Base-by-base conservation (phyloP, 2,888 invertebrate species). In the Meiosimyza decipiens region DNA sequence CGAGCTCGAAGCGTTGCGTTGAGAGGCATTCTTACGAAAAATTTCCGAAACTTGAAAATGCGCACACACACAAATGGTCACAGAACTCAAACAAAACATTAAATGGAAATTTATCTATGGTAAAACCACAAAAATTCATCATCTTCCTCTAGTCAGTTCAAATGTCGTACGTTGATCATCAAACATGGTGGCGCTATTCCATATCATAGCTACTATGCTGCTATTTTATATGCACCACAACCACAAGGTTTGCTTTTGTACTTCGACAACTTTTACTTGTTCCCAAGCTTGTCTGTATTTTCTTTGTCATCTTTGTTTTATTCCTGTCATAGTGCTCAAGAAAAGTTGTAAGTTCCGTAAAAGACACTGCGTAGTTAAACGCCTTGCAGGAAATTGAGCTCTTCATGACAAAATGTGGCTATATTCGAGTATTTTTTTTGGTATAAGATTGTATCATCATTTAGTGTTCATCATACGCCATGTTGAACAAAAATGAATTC, bases 41-140 rank as follows among this genome's bases (percentile, higher is more conserved):
- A 40, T 40, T 3, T 9, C 40, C 40, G 40, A 40, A 40, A 40
- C 40, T 40, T 40, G 40, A 9, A 40, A 9, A 9, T 40, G 40
- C 40, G 9, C 40, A 40, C 28, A 52, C 40, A 40, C 28, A 52
- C 52, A 65, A 65, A 52, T 65, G 40, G 49, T 52, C 16, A 33
- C 52, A 28, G 33, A 66, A 66, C 66, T 54, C 40, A 54, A 66
- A 66, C 40, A 66, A 18, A 63, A 63, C 63, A n/a, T 63, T 63
- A 16, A 66, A 52, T 16, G 16, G 13, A 33, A 54, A 66, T 33
- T 33, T 22, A 33, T 60, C 22, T 60, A 28, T 33, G n/a, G 60
- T 60, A 33, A 11, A 15, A 7, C 28, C 22, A 65, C 65, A 33
- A 22, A 33, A 2, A 52, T 52, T 52, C 65, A 65, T 52, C 65